Evolutionary conservation across 2,797 vertebrate genomes (phyloP).

Genomic region (Leuciscus waleckii): DNA sequence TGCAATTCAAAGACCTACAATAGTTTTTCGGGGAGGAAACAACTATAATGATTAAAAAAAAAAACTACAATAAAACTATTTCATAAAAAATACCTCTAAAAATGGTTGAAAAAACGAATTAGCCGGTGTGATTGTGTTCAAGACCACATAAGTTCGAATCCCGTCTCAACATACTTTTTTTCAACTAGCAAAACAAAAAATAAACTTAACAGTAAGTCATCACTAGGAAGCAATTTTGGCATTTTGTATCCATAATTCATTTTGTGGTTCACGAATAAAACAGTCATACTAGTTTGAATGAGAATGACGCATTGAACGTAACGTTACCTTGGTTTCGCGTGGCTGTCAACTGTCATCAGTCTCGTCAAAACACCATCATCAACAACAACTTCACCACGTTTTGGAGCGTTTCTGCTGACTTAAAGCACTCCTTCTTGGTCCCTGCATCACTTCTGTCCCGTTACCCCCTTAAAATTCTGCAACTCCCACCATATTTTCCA

Average conservation of each 20-base stretch:
- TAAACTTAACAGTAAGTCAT: not conserved
- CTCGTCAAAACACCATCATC: slow-evolving; percentile 42
- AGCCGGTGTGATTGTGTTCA: not conserved
- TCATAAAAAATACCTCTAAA: not conserved
- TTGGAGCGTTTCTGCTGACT: not conserved
- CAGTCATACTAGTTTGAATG: not conserved
- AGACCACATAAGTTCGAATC: not conserved
- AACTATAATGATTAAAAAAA: not conserved
- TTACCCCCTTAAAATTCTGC: slow-evolving; percentile 54
- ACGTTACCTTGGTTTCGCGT: slow-evolving; percentile 68
- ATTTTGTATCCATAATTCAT: not conserved
- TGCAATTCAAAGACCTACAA: not conserved
- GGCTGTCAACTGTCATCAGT: slow-evolving; percentile 74
- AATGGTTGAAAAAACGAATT: not conserved
- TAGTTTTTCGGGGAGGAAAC: not conserved
- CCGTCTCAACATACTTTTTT: not conserved
- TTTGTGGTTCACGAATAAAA: not conserved
- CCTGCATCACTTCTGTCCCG: slow-evolving; percentile 29
- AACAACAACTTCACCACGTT: slow-evolving; percentile 6
- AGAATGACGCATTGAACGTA: slow-evolving; percentile 40
- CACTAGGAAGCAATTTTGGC: not conserved
- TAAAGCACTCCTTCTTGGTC: not conserved
- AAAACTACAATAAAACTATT: not conserved
- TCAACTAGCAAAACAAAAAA: not conserved
- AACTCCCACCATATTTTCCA: slow-evolving; percentile 62